A percentile compares a stretch with the other conserved stretches of the same genome.
Conservation (phyloP, 2,797 vertebrate species). For the Apogon talboti region DNA sequence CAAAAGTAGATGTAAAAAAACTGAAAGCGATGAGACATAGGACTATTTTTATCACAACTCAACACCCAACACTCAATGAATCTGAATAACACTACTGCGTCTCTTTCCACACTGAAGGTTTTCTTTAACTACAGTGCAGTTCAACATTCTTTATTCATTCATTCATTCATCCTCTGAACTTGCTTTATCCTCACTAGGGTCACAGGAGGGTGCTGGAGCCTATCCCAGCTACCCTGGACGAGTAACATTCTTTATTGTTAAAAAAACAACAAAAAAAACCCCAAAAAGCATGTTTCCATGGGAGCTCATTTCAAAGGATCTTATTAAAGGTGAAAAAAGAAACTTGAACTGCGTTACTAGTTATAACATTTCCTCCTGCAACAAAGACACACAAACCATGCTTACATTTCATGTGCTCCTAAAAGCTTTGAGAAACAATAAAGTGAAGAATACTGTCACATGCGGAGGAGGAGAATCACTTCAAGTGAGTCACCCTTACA, state of each 20-base stretch:
- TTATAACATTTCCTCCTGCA: slow-evolving; percentile 3
- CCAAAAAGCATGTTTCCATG: too few species aligned
- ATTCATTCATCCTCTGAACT: too few species aligned
- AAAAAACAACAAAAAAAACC: not conserved
- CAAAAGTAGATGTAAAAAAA: too few species aligned
- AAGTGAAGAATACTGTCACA: slow-evolving; percentile 7
- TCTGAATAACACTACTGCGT: slow-evolving; percentile 18
- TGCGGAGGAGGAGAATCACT: slow-evolving; percentile 22
- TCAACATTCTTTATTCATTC: not conserved
- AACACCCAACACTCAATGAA: slow-evolving; percentile 2
- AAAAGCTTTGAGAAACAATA: slow-evolving; percentile 6
- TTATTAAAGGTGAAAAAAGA: slow-evolving; percentile 7
- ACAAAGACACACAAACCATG: slow-evolving; percentile 5
- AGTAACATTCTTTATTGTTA: not conserved
- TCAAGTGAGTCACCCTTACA: not conserved
- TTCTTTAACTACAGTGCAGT: slow-evolving; percentile 7
- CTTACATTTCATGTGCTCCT: not conserved
- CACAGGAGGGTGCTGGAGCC: too few species aligned
- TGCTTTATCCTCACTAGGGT: too few species aligned
- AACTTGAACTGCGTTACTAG: slow-evolving; percentile 13
- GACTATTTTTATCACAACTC: not conserved
- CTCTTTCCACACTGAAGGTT: slow-evolving; percentile 23
- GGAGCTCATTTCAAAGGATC: too few species aligned
- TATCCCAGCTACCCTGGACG: too few species aligned
- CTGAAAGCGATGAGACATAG: not conserved